Percentiles rank a stretch among this genome's conserved stretches.
phyloP scores from a whole-genome alignment of 2,888 invertebrate genomes.

The Macroteleia sp. region DNA sequence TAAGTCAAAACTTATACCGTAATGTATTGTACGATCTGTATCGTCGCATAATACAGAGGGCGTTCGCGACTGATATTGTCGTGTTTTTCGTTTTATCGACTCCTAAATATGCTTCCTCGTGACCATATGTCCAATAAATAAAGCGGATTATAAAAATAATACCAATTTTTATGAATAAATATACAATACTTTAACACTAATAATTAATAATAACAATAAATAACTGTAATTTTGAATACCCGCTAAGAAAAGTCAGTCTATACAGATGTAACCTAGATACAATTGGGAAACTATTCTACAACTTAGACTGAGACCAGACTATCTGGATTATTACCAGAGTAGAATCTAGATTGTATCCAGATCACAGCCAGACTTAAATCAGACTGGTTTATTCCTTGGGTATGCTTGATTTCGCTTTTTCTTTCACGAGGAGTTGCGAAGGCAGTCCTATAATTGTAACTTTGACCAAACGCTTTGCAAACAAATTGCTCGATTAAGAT shows the following conservation, averaged over 20 bases:
- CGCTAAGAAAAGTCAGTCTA: too few relatives aligned
- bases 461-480: too few relatives aligned
- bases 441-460: conserved; percentile 43
- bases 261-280: too few relatives aligned
- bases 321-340: too few relatives aligned
- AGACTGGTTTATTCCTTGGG: too few relatives aligned
- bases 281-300: too few relatives aligned
- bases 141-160: conserved; percentile 48
- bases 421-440: conserved; percentile 55
- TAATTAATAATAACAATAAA: conserved; percentile 31
- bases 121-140: conserved; percentile 39
- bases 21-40: too few relatives aligned
- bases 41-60: conserved; percentile 32
- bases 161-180: conserved; percentile 35
- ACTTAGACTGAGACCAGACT: too few relatives aligned
- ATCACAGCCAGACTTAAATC: too few relatives aligned
- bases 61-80: conserved; percentile 69
- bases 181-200: conserved; percentile 17
- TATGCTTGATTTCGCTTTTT: conserved; percentile 3
- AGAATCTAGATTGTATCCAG: too few relatives aligned
- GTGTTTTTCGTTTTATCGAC: conserved; percentile 79
- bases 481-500: too few relatives aligned
- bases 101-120: conserved; percentile 71
- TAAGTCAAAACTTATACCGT: too few relatives aligned
- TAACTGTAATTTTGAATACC: conserved; percentile 43